Percentiles rank a stretch among this genome's conserved stretches.
Conservation (phyloP, 2,888 invertebrate genomes). For the Drosophila limbata region DNA sequence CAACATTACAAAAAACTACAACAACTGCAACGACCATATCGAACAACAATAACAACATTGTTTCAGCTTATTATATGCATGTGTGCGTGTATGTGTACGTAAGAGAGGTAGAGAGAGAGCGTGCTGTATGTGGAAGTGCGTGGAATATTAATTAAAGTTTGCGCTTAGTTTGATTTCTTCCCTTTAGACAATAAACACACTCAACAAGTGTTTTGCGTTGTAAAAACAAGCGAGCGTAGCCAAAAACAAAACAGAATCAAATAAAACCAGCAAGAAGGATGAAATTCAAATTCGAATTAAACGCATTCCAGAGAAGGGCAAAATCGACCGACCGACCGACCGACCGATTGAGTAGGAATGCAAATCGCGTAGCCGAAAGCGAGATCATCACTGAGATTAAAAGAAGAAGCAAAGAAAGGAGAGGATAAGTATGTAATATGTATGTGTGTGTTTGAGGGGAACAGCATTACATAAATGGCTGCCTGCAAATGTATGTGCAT, state of each 20-base stretch:
- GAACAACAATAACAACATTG: constrained; percentile 64
- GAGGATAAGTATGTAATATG: constrained; percentile 29
- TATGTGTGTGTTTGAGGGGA: constrained; percentile 16
- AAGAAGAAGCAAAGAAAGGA: constrained; percentile 26
- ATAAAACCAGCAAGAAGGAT: constrained; percentile 54
- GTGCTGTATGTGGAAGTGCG: constrained; percentile 56
- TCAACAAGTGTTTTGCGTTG: constrained; percentile 78
- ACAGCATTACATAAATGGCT: constrained; percentile 69
- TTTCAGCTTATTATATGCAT: constrained; percentile 35
- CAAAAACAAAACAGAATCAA: constrained; percentile 60
- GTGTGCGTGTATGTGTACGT: constrained; percentile 29
- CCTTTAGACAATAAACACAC: constrained; percentile 38
- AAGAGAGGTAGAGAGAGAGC: constrained; percentile 9
- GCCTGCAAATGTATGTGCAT: constrained; percentile 37
- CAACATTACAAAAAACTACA: constrained; percentile 25
- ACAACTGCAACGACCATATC: constrained; percentile 43
- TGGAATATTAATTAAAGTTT: constrained; percentile 83
- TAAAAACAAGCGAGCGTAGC: constrained; percentile 70
- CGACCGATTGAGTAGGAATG: constrained; percentile 52
- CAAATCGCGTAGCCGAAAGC: constrained; percentile 68
- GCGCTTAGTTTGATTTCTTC: constrained; percentile 75
- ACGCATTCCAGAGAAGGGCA: constrained; percentile 76
- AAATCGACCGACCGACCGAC: constrained; percentile 12
- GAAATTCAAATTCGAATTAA: constrained; percentile 76
- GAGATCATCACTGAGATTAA: constrained; percentile 73